Percentiles rank a stretch among this genome's conserved stretches.
phyloP scores from a whole-genome alignment of 1,140 invertebrate genomes.

The Drosophila repletoides region DNA sequence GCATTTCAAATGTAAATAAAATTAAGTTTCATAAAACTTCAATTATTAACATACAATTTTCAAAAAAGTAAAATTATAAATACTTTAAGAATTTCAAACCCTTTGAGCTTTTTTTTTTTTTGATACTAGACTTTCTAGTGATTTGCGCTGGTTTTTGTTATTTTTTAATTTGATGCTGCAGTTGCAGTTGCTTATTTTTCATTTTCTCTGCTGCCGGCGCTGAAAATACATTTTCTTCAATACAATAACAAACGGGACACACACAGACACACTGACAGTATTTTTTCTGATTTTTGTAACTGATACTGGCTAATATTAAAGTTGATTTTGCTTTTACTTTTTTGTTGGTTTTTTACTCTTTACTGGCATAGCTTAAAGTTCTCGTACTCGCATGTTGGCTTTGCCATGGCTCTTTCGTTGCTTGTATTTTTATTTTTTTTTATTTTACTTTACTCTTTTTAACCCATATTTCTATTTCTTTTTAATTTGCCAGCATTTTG shows the following conservation, averaged over 20 bases:
- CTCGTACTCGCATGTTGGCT: slow-evolving; percentile 13
- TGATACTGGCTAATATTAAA: slow-evolving; percentile 40
- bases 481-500: slow-evolving; percentile 46
- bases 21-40: neutral
- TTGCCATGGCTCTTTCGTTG: neutral
- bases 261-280: neutral
- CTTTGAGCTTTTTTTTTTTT: neutral
- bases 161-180: slow-evolving; percentile 31
- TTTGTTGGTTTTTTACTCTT: neutral
- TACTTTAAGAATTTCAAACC: neutral
- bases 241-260: slow-evolving; percentile 10
- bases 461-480: slow-evolving; percentile 43
- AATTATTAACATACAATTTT: neutral
- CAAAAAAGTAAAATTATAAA: neutral
- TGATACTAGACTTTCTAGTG: neutral
- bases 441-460: no score
- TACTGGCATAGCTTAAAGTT: slow-evolving; percentile 11
- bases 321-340: slow-evolving; percentile 8
- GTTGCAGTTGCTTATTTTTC: slow-evolving; percentile 10
- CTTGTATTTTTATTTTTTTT: no score
- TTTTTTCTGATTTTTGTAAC: slow-evolving; percentile 30
- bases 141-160: slow-evolving; percentile 20
- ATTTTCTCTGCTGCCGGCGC: slow-evolving; percentile 9
- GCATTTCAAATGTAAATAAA: neutral
- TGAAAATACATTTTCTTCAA: slow-evolving; percentile 17